Evolutionary conservation across 2,888 invertebrate species (phyloP).

Genomic region (Arenicola marina): DNA sequence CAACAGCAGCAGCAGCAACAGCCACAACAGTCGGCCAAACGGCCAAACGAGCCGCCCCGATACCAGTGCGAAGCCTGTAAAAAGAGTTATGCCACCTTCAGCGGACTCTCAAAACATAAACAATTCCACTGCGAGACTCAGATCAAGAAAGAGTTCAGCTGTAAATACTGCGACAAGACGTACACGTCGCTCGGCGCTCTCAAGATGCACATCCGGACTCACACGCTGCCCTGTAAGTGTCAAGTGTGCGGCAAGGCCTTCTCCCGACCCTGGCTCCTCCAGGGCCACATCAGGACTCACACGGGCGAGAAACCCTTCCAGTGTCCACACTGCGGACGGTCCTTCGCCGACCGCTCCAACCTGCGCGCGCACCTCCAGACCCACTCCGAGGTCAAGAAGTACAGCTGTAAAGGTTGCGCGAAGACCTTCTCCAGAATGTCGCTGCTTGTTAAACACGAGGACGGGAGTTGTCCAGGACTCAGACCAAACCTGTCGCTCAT

Average conservation of each 20-base stretch:
- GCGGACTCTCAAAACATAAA: conserved; percentile 91
- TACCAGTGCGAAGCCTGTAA: conserved; percentile 81
- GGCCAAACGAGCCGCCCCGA: conserved; percentile 9
- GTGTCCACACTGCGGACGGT: conserved; percentile 91
- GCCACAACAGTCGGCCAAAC: background rate
- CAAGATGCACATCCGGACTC: conserved; percentile 98
- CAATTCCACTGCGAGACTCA: conserved; percentile 80
- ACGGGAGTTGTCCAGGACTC: conserved; percentile 73
- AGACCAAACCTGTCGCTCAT: background rate
- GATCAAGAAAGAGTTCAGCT: conserved; percentile 72
- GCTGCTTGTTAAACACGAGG: conserved; percentile 87
- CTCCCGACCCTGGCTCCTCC: conserved; percentile 94
- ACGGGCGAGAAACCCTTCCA: conserved; percentile 98
- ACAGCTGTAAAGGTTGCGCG: conserved; percentile 88
- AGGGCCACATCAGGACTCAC: conserved; percentile 96
- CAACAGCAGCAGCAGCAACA: no score
- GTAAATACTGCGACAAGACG: conserved; percentile 94
- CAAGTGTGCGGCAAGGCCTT: conserved; percentile 96
- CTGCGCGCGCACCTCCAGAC: conserved; percentile 95
- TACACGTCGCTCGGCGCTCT: conserved; percentile 93
- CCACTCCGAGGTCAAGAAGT: conserved; percentile 97
- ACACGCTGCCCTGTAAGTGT: conserved; percentile 96
- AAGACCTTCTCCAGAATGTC: conserved; percentile 98
- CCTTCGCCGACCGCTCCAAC: conserved; percentile 96
- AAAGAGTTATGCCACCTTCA: conserved; percentile 93